Evolutionary conservation across 2,888 invertebrate species (phyloP), one percentile per base, ranked within the genome.

Genomic region (Nasonia oneida): DNA sequence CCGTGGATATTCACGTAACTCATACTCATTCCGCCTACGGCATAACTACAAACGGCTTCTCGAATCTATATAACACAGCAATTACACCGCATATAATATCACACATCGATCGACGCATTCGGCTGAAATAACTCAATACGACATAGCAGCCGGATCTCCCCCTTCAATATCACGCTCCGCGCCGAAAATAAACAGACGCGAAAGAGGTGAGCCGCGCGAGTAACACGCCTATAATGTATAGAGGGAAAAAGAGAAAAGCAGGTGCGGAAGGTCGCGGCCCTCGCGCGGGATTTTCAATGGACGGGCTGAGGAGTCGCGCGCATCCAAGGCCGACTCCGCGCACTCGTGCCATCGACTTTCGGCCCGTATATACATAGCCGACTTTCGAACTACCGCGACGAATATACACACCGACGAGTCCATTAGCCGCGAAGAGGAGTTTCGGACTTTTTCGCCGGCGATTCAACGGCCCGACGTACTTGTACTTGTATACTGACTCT

Each of bases 231-330:
- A 50, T 50, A 15, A 50, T 50, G 29, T 29, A 50, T 15, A 42
- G 8, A 42, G 42, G 42, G 47, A 47, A 12, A 3, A n/a, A 23
- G 23, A 18, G 23, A 29, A 67, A 29, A 29, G 33, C 33, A 67
- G 23, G 67, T 67, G 67, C 67, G 67, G 67, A 67, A 67, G 67
- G 67, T 67, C 67, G 67, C 64, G 64, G 64, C 64, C 64, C 64
- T 64, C 64, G 64, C 29, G 29, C 67, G 67, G 67, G 67, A 67
- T 67, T 67, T 67, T 67, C 33, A 67, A 67, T 67, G 33, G 23
- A 33, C 42, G 10, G 10, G n/a, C 39, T 23, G n/a, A 29, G 15
- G 2, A 4, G 23, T 8, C 73, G 42, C 39, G 73, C 73, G 42
- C 73, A 73, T 18, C 39, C 42, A 73, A 73, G 73, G 73, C 42